Percentiles rank a stretch among this genome's conserved stretches.
Evolutionary conservation across 2,797 vertebrate species (phyloP).

Genomic region (Urophycis tenuis): DNA sequence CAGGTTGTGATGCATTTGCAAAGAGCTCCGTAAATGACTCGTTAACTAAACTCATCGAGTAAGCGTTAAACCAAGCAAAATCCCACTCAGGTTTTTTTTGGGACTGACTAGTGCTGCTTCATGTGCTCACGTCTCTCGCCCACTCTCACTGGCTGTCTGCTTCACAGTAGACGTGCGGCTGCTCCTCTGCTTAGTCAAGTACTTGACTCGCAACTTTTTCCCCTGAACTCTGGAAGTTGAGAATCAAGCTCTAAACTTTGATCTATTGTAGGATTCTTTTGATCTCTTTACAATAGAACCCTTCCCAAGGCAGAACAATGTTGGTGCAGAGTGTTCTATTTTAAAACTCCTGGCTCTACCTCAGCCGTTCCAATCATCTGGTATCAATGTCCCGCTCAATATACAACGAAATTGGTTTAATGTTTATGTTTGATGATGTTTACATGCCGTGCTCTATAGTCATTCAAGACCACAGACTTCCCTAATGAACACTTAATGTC

Average conservation of each 20-base stretch:
- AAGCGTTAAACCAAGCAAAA: not conserved
- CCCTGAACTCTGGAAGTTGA: not conserved
- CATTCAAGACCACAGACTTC: not conserved
- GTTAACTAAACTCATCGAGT: not conserved
- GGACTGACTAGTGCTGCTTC: not conserved
- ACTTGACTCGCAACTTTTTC: not conserved
- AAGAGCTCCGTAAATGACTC: not conserved
- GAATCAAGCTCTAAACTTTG: no score
- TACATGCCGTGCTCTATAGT: not conserved
- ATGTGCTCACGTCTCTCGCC: not conserved
- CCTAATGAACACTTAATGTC: not conserved
- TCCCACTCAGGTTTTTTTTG: not conserved
- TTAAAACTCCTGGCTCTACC: not conserved
- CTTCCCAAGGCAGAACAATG: not conserved
- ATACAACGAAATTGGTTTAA: not conserved
- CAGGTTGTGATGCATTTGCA: not conserved
- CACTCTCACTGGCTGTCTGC: not conserved
- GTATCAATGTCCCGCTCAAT: not conserved
- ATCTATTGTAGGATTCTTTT: not conserved
- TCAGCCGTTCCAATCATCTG: not conserved
- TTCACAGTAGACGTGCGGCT: not conserved
- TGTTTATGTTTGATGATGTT: not conserved
- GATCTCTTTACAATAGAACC: not conserved
- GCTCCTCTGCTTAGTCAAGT: not conserved
- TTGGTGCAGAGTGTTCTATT: not conserved